Base-by-base conservation (phyloP, 2,797 vertebrate species). In the Ctenosaura bakeri region DNA sequence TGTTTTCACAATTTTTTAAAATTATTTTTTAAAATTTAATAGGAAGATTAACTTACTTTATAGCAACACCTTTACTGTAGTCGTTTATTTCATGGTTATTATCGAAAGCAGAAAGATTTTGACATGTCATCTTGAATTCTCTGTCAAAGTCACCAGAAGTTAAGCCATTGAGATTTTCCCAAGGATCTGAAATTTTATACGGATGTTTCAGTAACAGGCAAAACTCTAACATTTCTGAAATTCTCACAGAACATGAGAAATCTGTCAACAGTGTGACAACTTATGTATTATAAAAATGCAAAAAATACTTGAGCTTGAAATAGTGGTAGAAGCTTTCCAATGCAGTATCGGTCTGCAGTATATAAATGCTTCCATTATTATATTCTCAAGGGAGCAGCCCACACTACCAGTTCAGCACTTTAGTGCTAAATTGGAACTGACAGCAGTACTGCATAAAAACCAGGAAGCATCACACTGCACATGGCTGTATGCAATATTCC, bases 111-210 rank as follows among this genome's bases (percentile, higher is more conserved):
- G 26, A 8, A 35, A 20, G 4, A 50, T 69, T 91, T 52, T 73
- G 80, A 93, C 8, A 62, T 71, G 50, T 32, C 13, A 78, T 85
- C 54, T 89, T 84, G 0, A 4, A 94, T 46, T 22, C 2, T 26
- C 42, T 89, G 78, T 50, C 93, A 78, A 91, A 93, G 26, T 88
- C 95, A 87, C 95, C 95, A 82, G 62, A 88, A 74, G 62, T 73
- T 73, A 90, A 93, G 14, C 1, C 90, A 81, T 32, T 83, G 92
- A 3, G 0, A 7, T 94, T 89, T 93, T 94, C 95, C 88, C 90
- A 90, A 93, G 81, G 35, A 91, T 88, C 97, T 97, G 95, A 94
- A 97, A 97, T 74, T 89, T 95, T 94, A 91, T 83, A 95, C 78
- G 50, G 88, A 50, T 94, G 83, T 89, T 92, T 88, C 87, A 89